A percentile compares a stretch with the other conserved stretches of the same genome.
phyloP scores from a whole-genome alignment of 2,113 vertebrate species.

The Bufo gargarizans region DNA sequence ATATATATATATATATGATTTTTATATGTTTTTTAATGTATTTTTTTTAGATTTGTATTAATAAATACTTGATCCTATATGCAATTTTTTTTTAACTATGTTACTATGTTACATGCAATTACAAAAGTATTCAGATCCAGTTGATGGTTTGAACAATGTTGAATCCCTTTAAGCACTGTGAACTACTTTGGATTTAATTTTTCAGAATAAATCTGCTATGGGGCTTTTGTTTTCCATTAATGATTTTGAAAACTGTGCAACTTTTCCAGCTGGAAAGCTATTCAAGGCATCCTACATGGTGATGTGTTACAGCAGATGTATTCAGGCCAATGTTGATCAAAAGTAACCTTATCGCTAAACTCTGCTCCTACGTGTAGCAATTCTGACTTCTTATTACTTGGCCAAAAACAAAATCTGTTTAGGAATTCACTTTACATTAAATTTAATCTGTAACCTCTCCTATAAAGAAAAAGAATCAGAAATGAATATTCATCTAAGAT shows the following conservation, averaged over 20 bases:
- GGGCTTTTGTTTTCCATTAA: not conserved
- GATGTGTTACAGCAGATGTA: not conserved
- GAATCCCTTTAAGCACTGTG: no score
- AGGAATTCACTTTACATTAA: not conserved
- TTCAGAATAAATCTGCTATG: no score
- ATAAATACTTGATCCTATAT: no score
- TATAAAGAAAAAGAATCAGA: not conserved
- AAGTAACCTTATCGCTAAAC: not conserved
- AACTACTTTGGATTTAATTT: no score
- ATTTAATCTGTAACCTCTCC: not conserved
- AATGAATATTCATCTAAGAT: slow-evolving; percentile 20
- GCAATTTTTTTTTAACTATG: no score
- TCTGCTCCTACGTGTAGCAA: not conserved
- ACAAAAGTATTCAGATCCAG: no score
- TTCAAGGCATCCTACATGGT: not conserved
- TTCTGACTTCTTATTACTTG: not conserved
- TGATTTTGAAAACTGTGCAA: not conserved
- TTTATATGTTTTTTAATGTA: no score
- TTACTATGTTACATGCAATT: no score
- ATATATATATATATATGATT: no score
- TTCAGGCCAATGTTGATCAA: not conserved
- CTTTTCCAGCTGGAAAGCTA: not conserved
- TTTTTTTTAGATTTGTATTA: no score
- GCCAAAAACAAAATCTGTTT: not conserved
- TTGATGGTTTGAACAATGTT: no score